A percentile compares a stretch with the other conserved stretches of the same genome.
Evolutionary conservation across 2,888 invertebrate genomes (phyloP).

Genomic region (Drosophila percnosoma): DNA sequence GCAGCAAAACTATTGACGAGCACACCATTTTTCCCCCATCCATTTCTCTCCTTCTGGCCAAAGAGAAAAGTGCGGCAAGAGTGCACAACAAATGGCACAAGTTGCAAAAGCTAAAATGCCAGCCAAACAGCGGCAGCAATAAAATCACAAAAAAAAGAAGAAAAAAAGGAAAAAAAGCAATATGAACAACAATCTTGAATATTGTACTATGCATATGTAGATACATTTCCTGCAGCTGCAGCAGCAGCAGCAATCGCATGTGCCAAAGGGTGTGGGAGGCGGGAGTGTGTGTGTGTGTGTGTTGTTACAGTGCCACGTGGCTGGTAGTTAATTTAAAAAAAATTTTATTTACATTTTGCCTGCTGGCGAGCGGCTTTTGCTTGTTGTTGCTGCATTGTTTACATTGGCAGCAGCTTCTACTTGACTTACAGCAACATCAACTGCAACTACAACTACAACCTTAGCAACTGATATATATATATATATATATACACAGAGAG

Average conservation of each 20-base stretch:
- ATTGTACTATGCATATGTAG: slow-evolving; percentile 75
- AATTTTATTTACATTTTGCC: slow-evolving; percentile 73
- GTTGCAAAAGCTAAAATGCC: slow-evolving; percentile 75
- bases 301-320: slow-evolving; percentile 54
- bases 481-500: not conserved
- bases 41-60: slow-evolving; percentile 10
- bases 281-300: not conserved
- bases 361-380: slow-evolving; percentile 56
- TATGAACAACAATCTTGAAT: slow-evolving; percentile 77
- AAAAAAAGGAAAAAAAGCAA: slow-evolving; percentile 43
- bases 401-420: slow-evolving; percentile 72
- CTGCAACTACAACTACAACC: slow-evolving; percentile 23
- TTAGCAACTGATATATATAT: slow-evolving; percentile 6
- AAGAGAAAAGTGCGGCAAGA: slow-evolving; percentile 61
- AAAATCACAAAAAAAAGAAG: slow-evolving; percentile 10
- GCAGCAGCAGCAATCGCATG: slow-evolving; percentile 1
- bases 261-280: not conserved
- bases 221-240: slow-evolving; percentile 71
- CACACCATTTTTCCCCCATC: not conserved
- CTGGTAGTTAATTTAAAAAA: slow-evolving; percentile 75
- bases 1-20: slow-evolving; percentile 26
- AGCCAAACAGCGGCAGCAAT: slow-evolving; percentile 48
- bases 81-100: slow-evolving; percentile 75
- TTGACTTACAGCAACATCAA: slow-evolving; percentile 64
- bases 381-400: slow-evolving; percentile 59